phyloP scores from a whole-genome alignment of 1,140 invertebrate genomes.

The Radopholus similis region DNA sequence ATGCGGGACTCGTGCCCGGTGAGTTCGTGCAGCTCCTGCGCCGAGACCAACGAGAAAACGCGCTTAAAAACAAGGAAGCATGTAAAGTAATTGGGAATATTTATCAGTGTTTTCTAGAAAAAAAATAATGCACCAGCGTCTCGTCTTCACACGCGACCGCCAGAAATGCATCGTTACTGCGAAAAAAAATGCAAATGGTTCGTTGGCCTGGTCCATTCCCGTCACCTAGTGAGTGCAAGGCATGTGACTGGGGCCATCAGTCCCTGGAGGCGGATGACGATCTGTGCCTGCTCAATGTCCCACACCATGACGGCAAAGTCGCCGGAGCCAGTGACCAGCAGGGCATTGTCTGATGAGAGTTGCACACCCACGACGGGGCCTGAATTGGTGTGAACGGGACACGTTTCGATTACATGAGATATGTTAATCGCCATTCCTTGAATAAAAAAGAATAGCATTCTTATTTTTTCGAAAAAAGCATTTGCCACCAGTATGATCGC shows the following conservation, averaged over 20 bases:
- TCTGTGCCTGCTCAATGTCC: constrained; percentile 42
- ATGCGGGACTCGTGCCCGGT: constrained; percentile 23
- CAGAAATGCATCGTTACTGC: constrained; percentile 58
- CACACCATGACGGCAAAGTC: constrained; percentile 60
- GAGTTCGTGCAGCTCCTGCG: constrained; percentile 57
- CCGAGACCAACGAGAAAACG: constrained; percentile 52
- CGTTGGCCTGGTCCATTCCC: background rate
- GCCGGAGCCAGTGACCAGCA: constrained; percentile 60
- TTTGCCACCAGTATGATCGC: constrained; percentile 45
- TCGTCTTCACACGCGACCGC: constrained; percentile 59
- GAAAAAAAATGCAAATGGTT: constrained; percentile 22
- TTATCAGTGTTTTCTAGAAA: no score
- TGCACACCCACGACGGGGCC: constrained; percentile 53
- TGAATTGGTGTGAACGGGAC: no score
- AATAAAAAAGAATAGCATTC: no score
- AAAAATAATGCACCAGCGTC: no score
- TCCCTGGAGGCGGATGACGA: constrained; percentile 30
- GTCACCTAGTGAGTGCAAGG: constrained; percentile 49
- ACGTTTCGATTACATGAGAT: no score
- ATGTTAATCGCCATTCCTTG: no score
- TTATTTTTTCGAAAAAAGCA: background rate
- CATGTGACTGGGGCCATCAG: constrained; percentile 60
- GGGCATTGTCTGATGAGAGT: constrained; percentile 53
- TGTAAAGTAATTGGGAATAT: no score
- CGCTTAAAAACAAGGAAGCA: no score